Conservation (phyloP, 35 echinoderm and acorn worm genomes). For the Acanthaster planci region DNA sequence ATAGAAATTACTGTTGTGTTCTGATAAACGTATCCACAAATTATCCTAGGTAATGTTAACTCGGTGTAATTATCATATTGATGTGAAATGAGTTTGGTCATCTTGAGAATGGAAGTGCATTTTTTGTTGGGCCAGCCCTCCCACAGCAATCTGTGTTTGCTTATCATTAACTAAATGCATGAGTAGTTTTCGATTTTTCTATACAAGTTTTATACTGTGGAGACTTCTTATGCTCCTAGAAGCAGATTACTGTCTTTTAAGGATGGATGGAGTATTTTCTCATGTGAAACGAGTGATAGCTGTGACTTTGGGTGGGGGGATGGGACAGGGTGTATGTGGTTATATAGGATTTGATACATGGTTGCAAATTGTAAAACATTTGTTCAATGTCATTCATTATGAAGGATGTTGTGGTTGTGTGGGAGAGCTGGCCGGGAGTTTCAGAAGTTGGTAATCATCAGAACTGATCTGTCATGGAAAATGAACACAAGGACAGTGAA, state of each 20-base stretch:
- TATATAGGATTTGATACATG: no score
- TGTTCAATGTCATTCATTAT: neutral
- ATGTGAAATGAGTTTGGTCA: no score
- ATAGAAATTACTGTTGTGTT: no score
- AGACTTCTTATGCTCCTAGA: neutral
- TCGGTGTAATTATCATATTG: no score
- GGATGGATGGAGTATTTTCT: constrained; percentile 13
- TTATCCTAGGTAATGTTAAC: no score
- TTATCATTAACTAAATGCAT: neutral
- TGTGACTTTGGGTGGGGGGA: neutral
- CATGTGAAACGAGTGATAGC: neutral
- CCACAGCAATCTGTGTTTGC: neutral
- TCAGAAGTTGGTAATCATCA: neutral
- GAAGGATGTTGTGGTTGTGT: neutral
- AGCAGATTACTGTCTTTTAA: neutral
- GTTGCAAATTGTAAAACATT: neutral
- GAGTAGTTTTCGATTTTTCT: constrained; percentile 7
- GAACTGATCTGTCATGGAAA: no score
- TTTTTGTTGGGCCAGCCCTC: constrained; percentile 3
- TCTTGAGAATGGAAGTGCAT: no score
- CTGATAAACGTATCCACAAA: no score
- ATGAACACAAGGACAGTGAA: no score
- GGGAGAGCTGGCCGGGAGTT: constrained; percentile 8
- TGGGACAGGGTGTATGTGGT: neutral
- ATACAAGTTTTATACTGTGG: constrained; percentile 17